phyloP scores from a whole-genome alignment of 2,113 vertebrate species.

The Bolborhynchus lineola region DNA sequence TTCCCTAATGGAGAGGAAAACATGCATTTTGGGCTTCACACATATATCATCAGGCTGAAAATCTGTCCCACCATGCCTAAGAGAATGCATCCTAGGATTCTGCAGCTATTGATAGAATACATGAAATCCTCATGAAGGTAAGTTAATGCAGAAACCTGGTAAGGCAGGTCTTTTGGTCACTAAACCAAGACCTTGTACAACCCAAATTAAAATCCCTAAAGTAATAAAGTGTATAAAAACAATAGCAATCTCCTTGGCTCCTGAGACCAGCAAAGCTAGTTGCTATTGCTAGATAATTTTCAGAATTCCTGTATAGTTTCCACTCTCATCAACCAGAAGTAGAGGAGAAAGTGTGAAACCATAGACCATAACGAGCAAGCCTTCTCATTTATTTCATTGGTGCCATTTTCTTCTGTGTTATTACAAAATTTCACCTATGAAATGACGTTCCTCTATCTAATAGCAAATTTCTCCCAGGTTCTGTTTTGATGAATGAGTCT shows the following conservation, averaged over 20 bases:
- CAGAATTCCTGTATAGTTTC: not conserved
- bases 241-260: not conserved
- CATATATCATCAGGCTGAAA: not conserved
- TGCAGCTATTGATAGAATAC: not conserved
- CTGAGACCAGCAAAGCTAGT: not conserved
- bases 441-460: not conserved
- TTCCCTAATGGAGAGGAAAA: not conserved
- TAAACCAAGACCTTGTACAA: not conserved
- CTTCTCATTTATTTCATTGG: not conserved
- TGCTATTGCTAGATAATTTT: not conserved
- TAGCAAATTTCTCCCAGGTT: not conserved
- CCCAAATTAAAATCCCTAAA: not conserved
- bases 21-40: rapidly evolving
- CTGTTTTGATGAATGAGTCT: not conserved
- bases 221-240: not conserved
- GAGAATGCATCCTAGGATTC: not conserved
- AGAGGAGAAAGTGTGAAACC: not conserved
- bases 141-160: not conserved
- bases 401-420: not conserved
- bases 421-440: not conserved
- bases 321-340: not conserved
- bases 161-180: not conserved
- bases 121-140: not conserved
- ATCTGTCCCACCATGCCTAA: not conserved
- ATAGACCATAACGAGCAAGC: not conserved